A percentile compares a stretch with the other conserved stretches of the same genome.
These are phyloP conservation scores for Labia minor DNA, from an alignment of 2,888 invertebrate genomes.

Conservation along the genomic window DNA sequence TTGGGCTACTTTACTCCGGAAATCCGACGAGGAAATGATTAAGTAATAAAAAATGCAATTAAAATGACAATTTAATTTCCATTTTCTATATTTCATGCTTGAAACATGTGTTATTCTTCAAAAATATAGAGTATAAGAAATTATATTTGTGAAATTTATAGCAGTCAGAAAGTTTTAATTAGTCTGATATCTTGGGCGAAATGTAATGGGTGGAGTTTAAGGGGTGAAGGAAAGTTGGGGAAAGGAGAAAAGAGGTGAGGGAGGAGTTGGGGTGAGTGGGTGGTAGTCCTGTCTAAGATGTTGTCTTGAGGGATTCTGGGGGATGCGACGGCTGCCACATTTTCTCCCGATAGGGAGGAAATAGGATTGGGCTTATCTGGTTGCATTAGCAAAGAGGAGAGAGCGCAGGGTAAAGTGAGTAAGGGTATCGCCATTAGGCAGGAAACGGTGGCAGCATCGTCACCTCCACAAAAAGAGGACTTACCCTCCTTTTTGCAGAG, in stretches of 20 bases:
- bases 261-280: neutral
- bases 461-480: conserved; percentile 5
- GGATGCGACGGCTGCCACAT: conserved; percentile 13
- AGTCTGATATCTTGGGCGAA: conserved; percentile 21
- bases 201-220: conserved; percentile 17
- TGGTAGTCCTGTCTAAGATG: neutral
- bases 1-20: neutral
- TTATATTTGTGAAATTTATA: conserved; percentile 21
- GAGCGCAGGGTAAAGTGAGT: neutral
- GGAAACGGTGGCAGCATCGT: conserved; percentile 4
- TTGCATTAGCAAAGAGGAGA: conserved; percentile 7
- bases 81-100: conserved; percentile 13
- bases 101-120: conserved; percentile 13
- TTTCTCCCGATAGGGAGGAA: conserved; percentile 7
- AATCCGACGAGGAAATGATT: conserved; percentile 13
- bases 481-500: neutral
- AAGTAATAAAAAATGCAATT: conserved; percentile 19
- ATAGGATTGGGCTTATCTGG: conserved; percentile 13
- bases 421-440: conserved; percentile 2
- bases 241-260: neutral
- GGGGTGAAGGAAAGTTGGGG: conserved; percentile 1
- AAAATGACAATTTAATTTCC: conserved; percentile 22
- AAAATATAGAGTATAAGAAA: conserved; percentile 8
- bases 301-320: neutral
- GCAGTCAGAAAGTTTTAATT: conserved; percentile 23